These are phyloP conservation scores for Mus pahari DNA, from an alignment of 2,113 vertebrate genomes.

Conservation along the genomic window DNA sequence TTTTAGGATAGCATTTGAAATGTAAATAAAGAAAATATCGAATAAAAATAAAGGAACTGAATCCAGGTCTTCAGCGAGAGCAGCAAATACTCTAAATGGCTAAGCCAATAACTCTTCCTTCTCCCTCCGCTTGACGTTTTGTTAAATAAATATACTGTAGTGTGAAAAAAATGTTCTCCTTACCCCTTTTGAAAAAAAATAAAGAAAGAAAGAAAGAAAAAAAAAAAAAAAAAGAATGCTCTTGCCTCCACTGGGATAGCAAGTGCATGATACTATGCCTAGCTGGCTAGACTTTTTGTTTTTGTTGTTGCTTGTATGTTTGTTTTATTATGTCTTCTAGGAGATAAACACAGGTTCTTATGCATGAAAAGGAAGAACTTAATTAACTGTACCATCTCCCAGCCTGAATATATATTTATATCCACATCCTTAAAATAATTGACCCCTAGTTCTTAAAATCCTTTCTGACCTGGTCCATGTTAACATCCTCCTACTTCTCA, in stretches of 20 bases:
- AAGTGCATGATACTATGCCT: not conserved
- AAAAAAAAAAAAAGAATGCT: too few relatives aligned
- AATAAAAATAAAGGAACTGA: too few relatives aligned
- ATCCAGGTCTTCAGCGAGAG: too few relatives aligned
- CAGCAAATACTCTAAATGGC: too few relatives aligned
- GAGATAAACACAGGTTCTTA: not conserved
- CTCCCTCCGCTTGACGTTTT: too few relatives aligned
- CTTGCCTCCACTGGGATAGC: not conserved
- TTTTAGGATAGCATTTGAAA: too few relatives aligned
- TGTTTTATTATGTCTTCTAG: not conserved
- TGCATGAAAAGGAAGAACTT: not conserved
- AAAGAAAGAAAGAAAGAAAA: too few relatives aligned
- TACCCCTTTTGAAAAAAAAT: too few relatives aligned
- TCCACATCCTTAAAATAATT: not conserved
- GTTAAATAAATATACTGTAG: too few relatives aligned
- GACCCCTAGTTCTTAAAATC: not conserved
- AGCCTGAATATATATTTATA: not conserved
- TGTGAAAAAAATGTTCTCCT: too few relatives aligned
- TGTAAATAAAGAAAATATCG: too few relatives aligned
- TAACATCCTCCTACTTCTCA: not conserved
- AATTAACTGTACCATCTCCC: not conserved
- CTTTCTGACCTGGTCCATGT: not conserved
- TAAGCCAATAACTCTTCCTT: too few relatives aligned
- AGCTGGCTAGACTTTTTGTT: fast-evolving
- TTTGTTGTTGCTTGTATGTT: not conserved